These are phyloP conservation scores for Tryphoninae sp. DNA, from an alignment of 2,888 invertebrate genomes.

Conservation along the genomic window DNA sequence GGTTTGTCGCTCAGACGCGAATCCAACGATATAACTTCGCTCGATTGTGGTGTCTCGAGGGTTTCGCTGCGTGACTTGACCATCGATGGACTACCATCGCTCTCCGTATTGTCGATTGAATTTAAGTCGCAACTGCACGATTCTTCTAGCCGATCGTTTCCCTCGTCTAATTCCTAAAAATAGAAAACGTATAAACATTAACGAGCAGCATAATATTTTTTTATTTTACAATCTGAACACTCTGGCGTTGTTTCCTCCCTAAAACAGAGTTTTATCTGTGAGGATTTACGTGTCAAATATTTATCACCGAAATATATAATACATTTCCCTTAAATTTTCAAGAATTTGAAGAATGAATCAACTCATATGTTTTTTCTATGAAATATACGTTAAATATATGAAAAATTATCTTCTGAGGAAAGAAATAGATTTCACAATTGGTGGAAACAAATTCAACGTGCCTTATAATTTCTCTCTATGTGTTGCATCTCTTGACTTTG, in stretches of 20 bases:
- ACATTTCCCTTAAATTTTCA: no score
- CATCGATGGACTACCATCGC: slow-evolving; percentile 82
- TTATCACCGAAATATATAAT: no score
- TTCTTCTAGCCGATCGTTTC: slow-evolving; percentile 78
- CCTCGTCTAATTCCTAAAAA: slow-evolving; percentile 77
- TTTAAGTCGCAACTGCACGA: slow-evolving; percentile 81
- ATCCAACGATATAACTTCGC: slow-evolving; percentile 83
- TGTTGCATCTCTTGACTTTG: slow-evolving; percentile 76
- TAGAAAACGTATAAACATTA: neutral
- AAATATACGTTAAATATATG: no score
- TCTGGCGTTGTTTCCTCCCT: no score
- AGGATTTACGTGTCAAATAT: no score
- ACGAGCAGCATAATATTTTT: neutral
- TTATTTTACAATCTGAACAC: no score
- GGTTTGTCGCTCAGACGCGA: slow-evolving; percentile 82
- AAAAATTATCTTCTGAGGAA: neutral
- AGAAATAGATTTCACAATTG: slow-evolving; percentile 6
- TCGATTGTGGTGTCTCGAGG: slow-evolving; percentile 74
- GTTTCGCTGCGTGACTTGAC: slow-evolving; percentile 80
- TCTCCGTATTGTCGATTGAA: slow-evolving; percentile 80
- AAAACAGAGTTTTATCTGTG: no score
- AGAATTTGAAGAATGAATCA: no score
- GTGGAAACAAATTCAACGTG: slow-evolving; percentile 23
- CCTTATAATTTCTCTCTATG: slow-evolving; percentile 76
- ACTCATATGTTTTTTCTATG: no score